Base-by-base conservation (phyloP, 2,888 invertebrate genomes). In the Zeuzera pyrina region DNA sequence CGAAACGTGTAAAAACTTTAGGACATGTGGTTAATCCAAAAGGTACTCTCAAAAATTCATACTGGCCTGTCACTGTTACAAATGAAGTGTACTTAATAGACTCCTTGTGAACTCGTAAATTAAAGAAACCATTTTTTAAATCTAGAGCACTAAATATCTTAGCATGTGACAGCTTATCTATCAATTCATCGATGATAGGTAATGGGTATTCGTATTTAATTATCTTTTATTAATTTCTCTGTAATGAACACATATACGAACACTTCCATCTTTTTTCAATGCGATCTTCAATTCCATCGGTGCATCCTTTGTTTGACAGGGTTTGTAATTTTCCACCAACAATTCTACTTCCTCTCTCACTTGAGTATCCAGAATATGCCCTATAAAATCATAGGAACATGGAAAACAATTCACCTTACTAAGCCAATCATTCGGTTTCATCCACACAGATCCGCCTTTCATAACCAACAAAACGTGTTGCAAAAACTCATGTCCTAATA, bases 11-110 rank as follows among this genome's bases (percentile, higher is more conserved):
- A 29, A 72, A 67, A 11, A n/a, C n/a, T n/a, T n/a, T 46, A 7
- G 68, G 64, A 21, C 53, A 47, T 15, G 57, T 62, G 6, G 54
- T 60, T 1, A 69, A 38, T 5, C 72, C 69, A 51, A 74, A 73
- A 1, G 67, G 70, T n/a, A 56, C 52, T 38, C 38, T 48, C n/a
- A 52, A 29, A 38, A 71, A 66, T 41, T 73, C 65, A 42, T 45
- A 69, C 25, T 71, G 70, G 7, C 65, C 64, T 28, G 48, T 39
- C 2, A 37, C n/a, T n/a, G n/a, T n/a, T n/a, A n/a, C n/a, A n/a
- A n/a, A n/a, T 0, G 68, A 35, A 2, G 64, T 66, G 31, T 63
- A 68, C 36, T 56, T 52, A 26, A 52, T 11, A 11, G 39, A 45
- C 10, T 42, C 33, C 24, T 45, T 42, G 7, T 47, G 47, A 2